Evolutionary conservation across 2,113 vertebrate species (phyloP), one percentile per base, ranked within the genome.

Genomic region (Erythrolamprus reginae): DNA sequence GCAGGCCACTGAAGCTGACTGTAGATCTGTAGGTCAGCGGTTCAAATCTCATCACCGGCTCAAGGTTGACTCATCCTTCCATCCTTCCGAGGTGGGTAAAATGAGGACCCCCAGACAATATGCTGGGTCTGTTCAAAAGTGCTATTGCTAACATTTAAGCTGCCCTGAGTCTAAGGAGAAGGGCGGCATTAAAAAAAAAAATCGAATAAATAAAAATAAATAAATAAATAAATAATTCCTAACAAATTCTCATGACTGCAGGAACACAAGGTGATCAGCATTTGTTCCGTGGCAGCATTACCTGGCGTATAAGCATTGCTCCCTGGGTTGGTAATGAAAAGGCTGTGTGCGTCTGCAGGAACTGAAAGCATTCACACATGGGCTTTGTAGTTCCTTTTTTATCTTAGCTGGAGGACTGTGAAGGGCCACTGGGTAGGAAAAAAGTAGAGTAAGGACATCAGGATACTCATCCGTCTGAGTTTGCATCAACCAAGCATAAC

Each of bases 281-380:
- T 77, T 77, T 21, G 33, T 19, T 77, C 33, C 0, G 2, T 38
- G 10, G 70, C 28, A 1, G 9, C 0, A 0, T 96, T 94, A 99
- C 99, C 99, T 99, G 98, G 98, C 95, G 23, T 98, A 99, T 98
- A 99, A 98, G 98, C 99, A 99, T 98, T 98, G 99, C 97, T 99
- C 97, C 89, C 98, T 98, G 90, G 94, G 97, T 92, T 92, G 98
- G 95, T 97, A 98, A 96, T 95, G 98, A 95, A 97, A 97, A 7
- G 90, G 97, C 84, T 97, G 98, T 97, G 98, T 98, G 21, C 98
- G 98, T 97, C 97, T 98, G 95, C 99, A 99, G 96, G 98, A 98
- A 97, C 98, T 96, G 61, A 96, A 95, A 89, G 98, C 97, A 92
- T 98, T 98, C 0, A 97, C 98, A 85, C 97, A 97, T 26, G 98